Percentiles rank a stretch among this genome's conserved stretches.
These are phyloP conservation scores for Lophotriccus pileatus DNA, from an alignment of 2,797 vertebrate species.

Conservation along the genomic window DNA sequence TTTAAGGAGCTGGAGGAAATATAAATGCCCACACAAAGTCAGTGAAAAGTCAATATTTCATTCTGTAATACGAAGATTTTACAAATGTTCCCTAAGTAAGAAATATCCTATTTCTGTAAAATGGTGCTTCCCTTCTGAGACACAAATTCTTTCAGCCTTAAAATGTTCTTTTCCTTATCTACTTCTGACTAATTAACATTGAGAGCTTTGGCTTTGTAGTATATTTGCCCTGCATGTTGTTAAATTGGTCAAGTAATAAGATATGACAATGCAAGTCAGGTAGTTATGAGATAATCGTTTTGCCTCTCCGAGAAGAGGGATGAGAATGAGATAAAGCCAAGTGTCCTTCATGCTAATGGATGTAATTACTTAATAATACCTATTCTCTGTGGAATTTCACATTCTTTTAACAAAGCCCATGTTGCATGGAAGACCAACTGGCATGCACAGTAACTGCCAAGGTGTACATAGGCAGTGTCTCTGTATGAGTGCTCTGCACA, in stretches of 20 bases:
- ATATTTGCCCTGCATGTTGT: not conserved
- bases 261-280: constrained; percentile 17
- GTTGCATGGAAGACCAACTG: not conserved
- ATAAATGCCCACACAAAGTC: not conserved
- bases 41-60: not conserved
- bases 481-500: no score
- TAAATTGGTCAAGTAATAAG: constrained; percentile 21
- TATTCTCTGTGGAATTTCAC: not conserved
- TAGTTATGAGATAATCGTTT: not conserved
- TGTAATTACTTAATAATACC: not conserved
- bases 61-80: not conserved
- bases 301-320: not conserved
- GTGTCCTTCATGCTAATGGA: not conserved
- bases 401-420: not conserved
- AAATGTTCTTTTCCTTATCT: constrained; percentile 6
- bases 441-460: not conserved
- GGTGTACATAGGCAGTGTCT: fast-evolving
- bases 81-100: not conserved
- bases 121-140: not conserved
- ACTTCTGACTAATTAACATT: constrained; percentile 19
- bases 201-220: not conserved
- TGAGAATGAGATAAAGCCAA: not conserved
- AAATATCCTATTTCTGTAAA: not conserved
- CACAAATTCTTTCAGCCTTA: not conserved
- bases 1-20: not conserved